These are phyloP conservation scores for Balanococcus diminutus DNA, from an alignment of 2,888 invertebrate species.

Conservation along the genomic window DNA sequence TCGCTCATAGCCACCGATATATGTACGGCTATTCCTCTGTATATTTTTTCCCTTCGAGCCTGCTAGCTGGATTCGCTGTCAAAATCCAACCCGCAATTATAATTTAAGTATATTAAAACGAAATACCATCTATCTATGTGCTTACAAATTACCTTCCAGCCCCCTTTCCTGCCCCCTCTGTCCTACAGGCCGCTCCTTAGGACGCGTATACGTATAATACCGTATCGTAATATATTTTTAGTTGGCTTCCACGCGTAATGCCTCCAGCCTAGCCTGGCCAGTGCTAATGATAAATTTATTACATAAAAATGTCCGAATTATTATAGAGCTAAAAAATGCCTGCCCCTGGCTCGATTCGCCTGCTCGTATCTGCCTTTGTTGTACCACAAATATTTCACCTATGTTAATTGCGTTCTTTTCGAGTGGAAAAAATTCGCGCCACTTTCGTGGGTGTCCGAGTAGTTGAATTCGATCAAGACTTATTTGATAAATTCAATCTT, in stretches of 20 bases:
- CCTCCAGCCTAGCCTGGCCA: neutral
- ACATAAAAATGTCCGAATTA: conserved; percentile 28
- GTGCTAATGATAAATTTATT: conserved; percentile 24
- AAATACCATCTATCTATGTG: conserved; percentile 29
- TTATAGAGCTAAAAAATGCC: neutral
- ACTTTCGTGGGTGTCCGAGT: too few species aligned
- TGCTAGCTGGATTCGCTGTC: neutral
- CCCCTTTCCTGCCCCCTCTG: neutral
- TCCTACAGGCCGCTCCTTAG: neutral
- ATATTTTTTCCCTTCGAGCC: conserved; percentile 16
- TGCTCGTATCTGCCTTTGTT: too few species aligned
- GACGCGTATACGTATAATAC: neutral
- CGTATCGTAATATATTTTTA: conserved; percentile 32
- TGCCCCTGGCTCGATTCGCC: too few species aligned
- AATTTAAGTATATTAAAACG: conserved; percentile 35
- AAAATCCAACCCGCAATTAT: conserved; percentile 14
- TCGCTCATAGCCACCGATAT: conserved; percentile 24
- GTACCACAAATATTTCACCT: too few species aligned
- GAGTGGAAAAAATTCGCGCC: too few species aligned
- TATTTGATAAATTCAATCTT: too few species aligned
- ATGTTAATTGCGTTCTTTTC: too few species aligned
- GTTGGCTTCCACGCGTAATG: conserved; percentile 20
- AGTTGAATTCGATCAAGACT: too few species aligned
- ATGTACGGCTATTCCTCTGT: neutral
- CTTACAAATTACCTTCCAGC: conserved; percentile 1